Percentiles rank a stretch among this genome's conserved stretches.
Evolutionary conservation across 2,797 vertebrate genomes (phyloP).

Genomic region (Sarcophilus harrisii): DNA sequence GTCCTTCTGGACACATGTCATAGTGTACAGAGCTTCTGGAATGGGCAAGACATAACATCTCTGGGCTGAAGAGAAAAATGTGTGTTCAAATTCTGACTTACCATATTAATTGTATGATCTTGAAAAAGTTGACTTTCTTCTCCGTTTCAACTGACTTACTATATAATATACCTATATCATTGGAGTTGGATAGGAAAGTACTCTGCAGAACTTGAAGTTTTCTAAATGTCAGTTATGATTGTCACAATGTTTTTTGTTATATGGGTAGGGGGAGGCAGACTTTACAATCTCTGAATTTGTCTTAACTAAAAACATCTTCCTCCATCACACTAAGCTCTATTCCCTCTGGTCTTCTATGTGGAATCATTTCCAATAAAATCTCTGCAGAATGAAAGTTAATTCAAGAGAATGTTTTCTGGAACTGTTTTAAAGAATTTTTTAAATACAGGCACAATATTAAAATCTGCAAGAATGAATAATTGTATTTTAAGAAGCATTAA

Average conservation of each 20-base stretch:
- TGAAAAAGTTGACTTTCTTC: background rate
- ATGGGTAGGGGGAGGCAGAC: background rate
- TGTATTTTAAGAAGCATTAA: background rate
- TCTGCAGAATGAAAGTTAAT: background rate
- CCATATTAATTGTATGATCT: background rate
- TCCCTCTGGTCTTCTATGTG: constrained; percentile 19
- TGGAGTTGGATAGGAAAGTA: background rate
- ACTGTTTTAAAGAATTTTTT: background rate
- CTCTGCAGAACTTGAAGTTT: background rate
- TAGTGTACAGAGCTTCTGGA: background rate
- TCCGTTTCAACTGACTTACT: background rate
- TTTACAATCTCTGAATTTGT: background rate
- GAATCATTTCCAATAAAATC: constrained; percentile 34
- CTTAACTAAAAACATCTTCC: constrained; percentile 40
- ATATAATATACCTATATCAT: background rate
- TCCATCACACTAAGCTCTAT: constrained; percentile 28
- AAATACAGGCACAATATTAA: background rate
- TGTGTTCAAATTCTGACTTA: background rate
- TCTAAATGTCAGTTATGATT: background rate
- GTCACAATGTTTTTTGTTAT: background rate
- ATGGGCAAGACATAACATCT: background rate
- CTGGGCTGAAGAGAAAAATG: background rate
- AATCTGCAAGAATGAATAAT: background rate
- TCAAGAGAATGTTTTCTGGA: background rate
- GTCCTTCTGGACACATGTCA: background rate